Base-by-base conservation (phyloP, 2,113 vertebrate species). In the Trichomycterus rosablanca region DNA sequence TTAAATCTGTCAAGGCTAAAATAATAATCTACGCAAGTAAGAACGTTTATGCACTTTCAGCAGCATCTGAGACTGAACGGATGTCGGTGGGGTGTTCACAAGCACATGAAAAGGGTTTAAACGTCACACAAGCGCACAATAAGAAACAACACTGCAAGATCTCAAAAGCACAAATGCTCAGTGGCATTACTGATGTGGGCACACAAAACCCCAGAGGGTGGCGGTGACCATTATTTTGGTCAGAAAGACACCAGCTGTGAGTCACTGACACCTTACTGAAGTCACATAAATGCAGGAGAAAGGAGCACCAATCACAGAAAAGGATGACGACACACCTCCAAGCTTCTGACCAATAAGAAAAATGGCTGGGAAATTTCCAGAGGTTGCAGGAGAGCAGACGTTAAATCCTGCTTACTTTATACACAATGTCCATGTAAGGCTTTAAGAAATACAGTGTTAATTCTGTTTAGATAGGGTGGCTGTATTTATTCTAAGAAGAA, bases 231-330 rank as follows among this genome's bases (percentile, higher is more conserved):
- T 55, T 55, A 46, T 46, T 37, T 15, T 19, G 4, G 20, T 53
- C 30, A 54, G 42, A 46, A 55, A 46, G 51, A 46, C 42, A 55
- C 62, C 62, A 39, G 62, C 62, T 64, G 62, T 45, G 62, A 64
- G 40, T 24, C 20, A 46, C 32, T 34, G 51, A 64, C 40, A 63
- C 26, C 24, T 34, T 39, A 7, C 51, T 37, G 45, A 24, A 7
- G 40, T 40, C 53, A 40, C 37, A 40, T 5, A 16, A 26, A 26
- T 16, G 22, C 7, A 44, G 24, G n/a, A 12, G 22, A n/a, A 42
- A 4, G 18, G 12, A 53, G 26, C 42, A 19, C 15, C n/a, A n/a
- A n/a, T n/a, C 24, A 5, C 51, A 24, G 22, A 44, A 18, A 34
- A n/a, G 20, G n/a, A 49, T 40, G 11, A 3, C 12, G 14, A 49